Base-by-base conservation (phyloP, 2,797 vertebrate species). In the Xerus rutilus region DNA sequence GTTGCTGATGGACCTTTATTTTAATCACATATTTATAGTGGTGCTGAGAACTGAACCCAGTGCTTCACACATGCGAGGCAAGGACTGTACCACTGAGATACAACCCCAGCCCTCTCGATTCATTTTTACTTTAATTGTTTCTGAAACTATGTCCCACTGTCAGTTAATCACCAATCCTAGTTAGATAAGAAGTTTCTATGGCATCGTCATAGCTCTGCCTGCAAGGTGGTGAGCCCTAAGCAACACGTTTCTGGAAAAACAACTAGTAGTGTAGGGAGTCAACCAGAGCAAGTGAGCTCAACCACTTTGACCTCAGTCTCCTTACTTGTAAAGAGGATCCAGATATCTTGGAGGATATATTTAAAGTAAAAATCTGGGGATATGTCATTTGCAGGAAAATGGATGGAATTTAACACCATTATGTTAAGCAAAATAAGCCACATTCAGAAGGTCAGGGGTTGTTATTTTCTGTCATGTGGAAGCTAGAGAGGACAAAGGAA, bases 41-140 rank as follows among this genome's bases (percentile, higher is more conserved):
- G 39, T 39, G 39, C 39, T 47, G 47, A 47, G 47, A 47, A 47
- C 10, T 47, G 47, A 47, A 47, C 47, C 10, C 47, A 47, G 47
- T 47, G 47, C 47, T 10, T 47, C 47, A 47, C 47, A 47, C 47
- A 47, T 47, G 6, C 47, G 6, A 47, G 47, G 47, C 47, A 47
- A 47, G 59, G 1, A 23, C 23, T 62, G 2, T 62, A 62, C 21
- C 59, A 23, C 59, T 62, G 59, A 62, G 59, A 7, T 9, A 62
- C 9, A 62, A 21, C 23, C 21, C 21, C 59, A 62, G 59, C 5
- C 59, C 39, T 39, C 59, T 62, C 23, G 59, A 62, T 64, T 88
- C 47, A 17, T 67, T 87, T 91, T 77, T n/a, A 79, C 77, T 45
- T 62, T 28, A 39, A 59, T 72, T 86, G 7, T 93, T 94, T 73